Conservation (phyloP, 2,113 vertebrate genomes). For the Arvicanthis niloticus region DNA sequence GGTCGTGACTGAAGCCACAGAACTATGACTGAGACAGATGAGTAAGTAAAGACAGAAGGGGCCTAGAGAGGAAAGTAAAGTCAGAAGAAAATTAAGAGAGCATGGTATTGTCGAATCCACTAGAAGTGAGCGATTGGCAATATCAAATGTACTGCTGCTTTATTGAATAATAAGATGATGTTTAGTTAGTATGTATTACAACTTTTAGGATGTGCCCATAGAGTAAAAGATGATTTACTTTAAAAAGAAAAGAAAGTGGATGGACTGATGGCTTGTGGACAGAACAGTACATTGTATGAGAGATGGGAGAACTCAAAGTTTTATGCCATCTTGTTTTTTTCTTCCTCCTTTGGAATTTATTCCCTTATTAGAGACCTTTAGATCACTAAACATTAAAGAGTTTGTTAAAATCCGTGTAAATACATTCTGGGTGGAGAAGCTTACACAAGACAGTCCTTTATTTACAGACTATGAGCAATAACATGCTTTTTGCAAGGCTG, state of each 20-base stretch:
- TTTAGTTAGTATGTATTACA: conserved; percentile 41
- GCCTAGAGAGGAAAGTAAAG: not conserved
- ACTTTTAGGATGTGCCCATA: conserved; percentile 43
- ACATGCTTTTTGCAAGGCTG: conserved; percentile 57
- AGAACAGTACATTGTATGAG: not conserved
- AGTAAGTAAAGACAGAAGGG: conserved; percentile 7
- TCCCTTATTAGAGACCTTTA: conserved; percentile 50
- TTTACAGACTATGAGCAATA: conserved; percentile 74
- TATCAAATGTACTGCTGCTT: conserved; percentile 33
- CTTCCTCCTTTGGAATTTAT: conserved; percentile 1
- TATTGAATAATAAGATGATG: conserved; percentile 9
- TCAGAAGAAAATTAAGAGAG: conserved; percentile 41
- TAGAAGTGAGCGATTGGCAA: not conserved
- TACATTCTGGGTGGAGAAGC: conserved; percentile 72
- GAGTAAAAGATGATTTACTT: conserved; percentile 37
- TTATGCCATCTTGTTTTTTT: conserved; percentile 57
- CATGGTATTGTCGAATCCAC: not conserved
- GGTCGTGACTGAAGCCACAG: not conserved
- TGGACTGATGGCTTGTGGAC: conserved; percentile 11
- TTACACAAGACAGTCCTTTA: conserved; percentile 52
- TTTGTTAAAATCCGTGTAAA: conserved; percentile 55
- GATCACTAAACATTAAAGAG: conserved; percentile 67
- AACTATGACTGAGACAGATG: not conserved
- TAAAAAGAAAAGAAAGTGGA: conserved; percentile 55
- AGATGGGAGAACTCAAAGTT: conserved; percentile 44